Percentiles rank a stretch among this genome's conserved stretches.
Conservation (phyloP, 2,113 vertebrate genomes). For the Prunella himalayana region DNA sequence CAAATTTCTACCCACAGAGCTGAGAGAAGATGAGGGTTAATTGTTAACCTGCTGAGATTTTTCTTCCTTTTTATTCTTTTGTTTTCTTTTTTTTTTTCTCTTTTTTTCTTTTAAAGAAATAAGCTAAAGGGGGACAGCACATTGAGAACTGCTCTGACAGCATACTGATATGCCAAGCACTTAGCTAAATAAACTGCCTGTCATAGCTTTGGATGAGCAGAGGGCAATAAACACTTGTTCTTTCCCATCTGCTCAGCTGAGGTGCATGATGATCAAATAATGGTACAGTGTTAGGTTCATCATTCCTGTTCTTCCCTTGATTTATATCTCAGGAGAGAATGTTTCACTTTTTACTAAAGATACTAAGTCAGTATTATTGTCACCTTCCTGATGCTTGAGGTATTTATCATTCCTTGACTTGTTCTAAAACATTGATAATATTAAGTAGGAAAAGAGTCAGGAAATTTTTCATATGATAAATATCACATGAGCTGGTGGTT, state of each 20-base stretch:
- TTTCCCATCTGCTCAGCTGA: conserved; percentile 39
- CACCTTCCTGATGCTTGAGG: conserved; percentile 42
- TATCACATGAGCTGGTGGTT: background rate
- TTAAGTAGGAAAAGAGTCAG: background rate
- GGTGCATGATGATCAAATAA: conserved; percentile 61
- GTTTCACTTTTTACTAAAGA: conserved; percentile 41
- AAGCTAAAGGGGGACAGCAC: conserved; percentile 36
- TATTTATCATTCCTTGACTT: conserved; percentile 51
- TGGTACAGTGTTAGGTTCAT: conserved; percentile 66
- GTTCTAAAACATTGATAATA: conserved; percentile 14
- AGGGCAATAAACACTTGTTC: background rate
- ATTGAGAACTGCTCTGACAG: conserved; percentile 37
- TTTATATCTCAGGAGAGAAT: conserved; percentile 73
- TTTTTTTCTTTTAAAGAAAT: background rate
- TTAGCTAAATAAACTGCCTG: conserved; percentile 17
- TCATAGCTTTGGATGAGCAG: conserved; percentile 36
- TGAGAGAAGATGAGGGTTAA: conserved; percentile 92
- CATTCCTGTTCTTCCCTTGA: conserved; percentile 40
- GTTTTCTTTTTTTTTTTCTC: background rate
- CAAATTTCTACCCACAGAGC: conserved; percentile 94
- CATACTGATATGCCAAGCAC: conserved; percentile 39
- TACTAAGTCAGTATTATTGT: conserved; percentile 76
- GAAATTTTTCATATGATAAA: background rate
- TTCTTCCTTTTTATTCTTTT: background rate
- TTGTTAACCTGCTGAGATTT: conserved; percentile 61